Conservation (phyloP, 64 coral and sea anemone genomes). For the Pocillopora verrucosa region DNA sequence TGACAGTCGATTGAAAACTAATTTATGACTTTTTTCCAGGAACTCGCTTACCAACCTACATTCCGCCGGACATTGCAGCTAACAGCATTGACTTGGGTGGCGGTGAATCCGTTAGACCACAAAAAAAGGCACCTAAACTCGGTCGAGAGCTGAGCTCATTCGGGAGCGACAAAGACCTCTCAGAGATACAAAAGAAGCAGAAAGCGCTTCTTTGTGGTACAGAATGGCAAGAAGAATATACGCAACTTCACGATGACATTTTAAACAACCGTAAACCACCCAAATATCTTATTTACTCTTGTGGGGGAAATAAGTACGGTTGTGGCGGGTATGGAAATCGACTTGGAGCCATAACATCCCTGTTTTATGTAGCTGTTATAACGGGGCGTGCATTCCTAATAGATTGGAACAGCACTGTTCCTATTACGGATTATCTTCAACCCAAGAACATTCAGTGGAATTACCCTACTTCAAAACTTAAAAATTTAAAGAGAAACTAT, state of each 20-base stretch:
- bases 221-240: constrained; percentile 45
- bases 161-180: background rate
- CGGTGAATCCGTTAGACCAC: background rate
- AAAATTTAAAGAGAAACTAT: constrained; percentile 10
- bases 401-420: constrained; percentile 48
- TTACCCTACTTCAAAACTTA: constrained; percentile 16
- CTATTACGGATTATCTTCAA: constrained; percentile 15
- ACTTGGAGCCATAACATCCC: constrained; percentile 43
- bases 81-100: background rate
- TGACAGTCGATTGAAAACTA: too few species aligned
- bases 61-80: background rate
- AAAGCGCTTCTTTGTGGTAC: constrained; percentile 29
- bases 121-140: background rate
- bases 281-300: constrained; percentile 53
- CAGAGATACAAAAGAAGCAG: constrained; percentile 3
- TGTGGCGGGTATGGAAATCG: constrained; percentile 68
- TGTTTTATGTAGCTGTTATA: constrained; percentile 55
- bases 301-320: constrained; percentile 45
- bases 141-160: constrained; percentile 1
- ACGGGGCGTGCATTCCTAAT: constrained; percentile 60
- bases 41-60: constrained; percentile 18
- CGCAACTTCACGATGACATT: constrained; percentile 40
- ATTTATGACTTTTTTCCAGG: background rate
- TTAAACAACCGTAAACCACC: constrained; percentile 17
- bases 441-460: constrained; percentile 60